Evolutionary conservation across 2,113 vertebrate genomes (phyloP).

Genomic region (Marmota flaviventris): DNA sequence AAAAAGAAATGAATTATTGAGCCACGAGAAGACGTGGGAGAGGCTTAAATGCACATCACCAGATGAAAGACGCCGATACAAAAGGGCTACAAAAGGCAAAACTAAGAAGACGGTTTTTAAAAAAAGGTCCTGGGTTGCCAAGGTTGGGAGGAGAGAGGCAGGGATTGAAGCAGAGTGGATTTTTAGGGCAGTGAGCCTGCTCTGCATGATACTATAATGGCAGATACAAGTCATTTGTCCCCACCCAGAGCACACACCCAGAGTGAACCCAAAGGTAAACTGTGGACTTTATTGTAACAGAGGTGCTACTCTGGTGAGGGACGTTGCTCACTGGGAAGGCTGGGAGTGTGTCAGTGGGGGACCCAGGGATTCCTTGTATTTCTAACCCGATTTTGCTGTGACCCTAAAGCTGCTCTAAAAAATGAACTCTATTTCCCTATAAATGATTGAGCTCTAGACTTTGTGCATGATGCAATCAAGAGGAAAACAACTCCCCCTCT

Average conservation of each 20-base stretch:
- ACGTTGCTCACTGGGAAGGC: not conserved
- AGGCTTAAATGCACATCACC: not conserved
- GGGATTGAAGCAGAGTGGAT: not conserved
- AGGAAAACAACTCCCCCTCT: not conserved
- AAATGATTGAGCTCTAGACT: not conserved
- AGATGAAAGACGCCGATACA: not conserved
- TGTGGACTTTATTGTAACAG: too few species aligned
- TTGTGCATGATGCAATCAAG: not conserved
- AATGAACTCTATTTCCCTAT: not conserved
- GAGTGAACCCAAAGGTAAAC: not conserved
- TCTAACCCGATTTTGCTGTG: not conserved
- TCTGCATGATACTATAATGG: not conserved
- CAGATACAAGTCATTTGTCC: not conserved
- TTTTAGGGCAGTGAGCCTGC: not conserved
- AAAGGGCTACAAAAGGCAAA: not conserved
- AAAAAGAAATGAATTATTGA: not conserved
- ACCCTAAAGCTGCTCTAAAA: not conserved
- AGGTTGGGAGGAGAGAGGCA: not conserved
- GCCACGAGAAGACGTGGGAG: not conserved
- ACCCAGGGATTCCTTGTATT: not conserved
- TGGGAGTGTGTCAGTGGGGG: accelerated
- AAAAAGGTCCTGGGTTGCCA: not conserved
- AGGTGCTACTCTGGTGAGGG: accelerated
- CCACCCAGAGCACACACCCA: not conserved
- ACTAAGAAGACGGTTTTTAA: not conserved